These are phyloP conservation scores for Dinothrombium tinctorium DNA, from an alignment of 1,140 invertebrate genomes.

Conservation along the genomic window DNA sequence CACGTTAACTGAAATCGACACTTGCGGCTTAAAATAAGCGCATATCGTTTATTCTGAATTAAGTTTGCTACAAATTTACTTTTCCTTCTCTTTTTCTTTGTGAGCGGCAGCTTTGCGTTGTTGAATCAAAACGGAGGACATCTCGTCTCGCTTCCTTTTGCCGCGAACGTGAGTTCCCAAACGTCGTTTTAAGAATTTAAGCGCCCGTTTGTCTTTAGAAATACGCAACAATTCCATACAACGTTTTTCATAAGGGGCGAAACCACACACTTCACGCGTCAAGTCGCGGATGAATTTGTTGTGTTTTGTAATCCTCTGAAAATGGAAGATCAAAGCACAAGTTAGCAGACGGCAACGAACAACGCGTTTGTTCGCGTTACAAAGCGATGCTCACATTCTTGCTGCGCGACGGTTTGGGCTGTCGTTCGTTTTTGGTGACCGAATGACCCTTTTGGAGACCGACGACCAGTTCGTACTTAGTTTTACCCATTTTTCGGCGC, in stretches of 20 bases:
- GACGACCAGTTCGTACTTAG: constrained; percentile 54
- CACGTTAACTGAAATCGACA: no score
- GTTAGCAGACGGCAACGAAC: not conserved
- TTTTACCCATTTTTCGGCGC: constrained; percentile 7
- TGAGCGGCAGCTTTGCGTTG: constrained; percentile 52
- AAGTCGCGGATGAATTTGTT: constrained; percentile 86
- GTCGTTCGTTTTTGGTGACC: constrained; percentile 35
- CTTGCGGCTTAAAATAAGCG: no score
- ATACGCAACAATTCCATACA: constrained; percentile 93
- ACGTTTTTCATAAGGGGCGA: constrained; percentile 94
- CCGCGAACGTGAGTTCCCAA: constrained; percentile 84
- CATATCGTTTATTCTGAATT: no score
- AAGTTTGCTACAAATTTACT: no score
- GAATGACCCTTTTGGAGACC: constrained; percentile 83
- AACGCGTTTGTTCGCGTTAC: no score
- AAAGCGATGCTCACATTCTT: not conserved
- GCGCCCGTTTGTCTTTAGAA: constrained; percentile 88
- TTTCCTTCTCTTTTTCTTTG: constrained; percentile 1
- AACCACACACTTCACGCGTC: constrained; percentile 84
- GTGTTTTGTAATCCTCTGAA: constrained; percentile 48
- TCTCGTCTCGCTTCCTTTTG: constrained; percentile 94
- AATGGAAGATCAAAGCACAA: not conserved
- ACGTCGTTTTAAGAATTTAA: constrained; percentile 95
- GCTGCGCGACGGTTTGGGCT: not conserved
- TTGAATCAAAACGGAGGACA: constrained; percentile 71